Base-by-base conservation (phyloP, 2,113 vertebrate species). In the Macheiramphus alcinus region DNA sequence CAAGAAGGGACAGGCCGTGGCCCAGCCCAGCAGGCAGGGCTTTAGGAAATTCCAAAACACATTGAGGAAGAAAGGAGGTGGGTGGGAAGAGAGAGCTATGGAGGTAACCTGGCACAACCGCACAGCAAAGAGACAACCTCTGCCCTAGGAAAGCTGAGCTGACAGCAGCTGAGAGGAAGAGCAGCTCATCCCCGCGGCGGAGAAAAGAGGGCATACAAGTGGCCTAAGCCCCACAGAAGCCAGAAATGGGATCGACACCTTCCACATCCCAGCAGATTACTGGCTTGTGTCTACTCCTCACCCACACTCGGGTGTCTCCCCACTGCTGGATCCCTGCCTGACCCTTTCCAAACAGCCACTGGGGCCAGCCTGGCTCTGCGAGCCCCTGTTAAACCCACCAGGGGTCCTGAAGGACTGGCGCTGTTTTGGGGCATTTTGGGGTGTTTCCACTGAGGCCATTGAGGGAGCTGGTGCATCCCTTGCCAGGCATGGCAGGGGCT, bases 261-360 rank as follows among this genome's bases (percentile, higher is more conserved):
- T 56, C 16, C 11, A 29, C 2, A 5, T 22, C 6, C 7, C 2
- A 6, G 36, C 4, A n/a, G 38, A 3, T 50, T 71, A 17, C 62
- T 1, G 0, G 6, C 9, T 56, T 4, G 0, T 32, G 40, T 31
- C 25, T 27, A 43, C 20, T 84, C 9, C 14, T 13, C 15, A 45
- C 4, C 9, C 15, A 36, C 0, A 0, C 6, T 47, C 1, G 0
- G 8, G 8, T 42, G 29, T 85, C 40, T n/a, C 17, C 8, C 19
- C 7, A 1, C 5, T 1, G 2, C 40, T 62, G 1, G 0, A 8
- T 43, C 19, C 13, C 20, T 74, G 7, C 21, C 17, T 66, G 31
- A 43, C 11, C 12, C 6, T 85, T 74, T 78, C 45, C 29, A 71
- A 47, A 58, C 1, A 45, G 32, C 14, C 16, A 26, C 34, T 11